These are phyloP conservation scores for Sebastes baramenuke DNA, from an alignment of 2,797 vertebrate genomes.

Conservation along the genomic window DNA sequence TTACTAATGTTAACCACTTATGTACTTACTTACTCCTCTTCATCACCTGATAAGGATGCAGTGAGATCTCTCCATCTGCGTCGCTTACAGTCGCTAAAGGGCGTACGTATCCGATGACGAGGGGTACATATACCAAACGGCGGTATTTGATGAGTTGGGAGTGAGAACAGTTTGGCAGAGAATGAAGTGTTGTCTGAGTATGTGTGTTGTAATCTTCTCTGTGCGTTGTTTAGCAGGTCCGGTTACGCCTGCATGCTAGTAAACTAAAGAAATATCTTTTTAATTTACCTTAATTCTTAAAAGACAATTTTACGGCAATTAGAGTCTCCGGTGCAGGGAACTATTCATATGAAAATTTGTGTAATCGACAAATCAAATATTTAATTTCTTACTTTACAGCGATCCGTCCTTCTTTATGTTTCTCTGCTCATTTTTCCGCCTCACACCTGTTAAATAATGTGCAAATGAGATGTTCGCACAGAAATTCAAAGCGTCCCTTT, in stretches of 20 bases:
- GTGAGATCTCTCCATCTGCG: too few species aligned
- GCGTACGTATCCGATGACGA: accelerated
- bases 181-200: too few species aligned
- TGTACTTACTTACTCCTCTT: too few species aligned
- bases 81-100: too few species aligned
- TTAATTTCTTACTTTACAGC: background rate
- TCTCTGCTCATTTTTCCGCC: background rate
- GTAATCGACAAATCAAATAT: background rate
- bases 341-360: too few species aligned
- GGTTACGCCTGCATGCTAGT: too few species aligned
- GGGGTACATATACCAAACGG: too few species aligned
- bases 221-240: background rate
- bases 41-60: too few species aligned
- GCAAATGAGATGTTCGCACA: background rate
- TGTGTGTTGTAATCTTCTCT: background rate
- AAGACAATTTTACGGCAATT: background rate
- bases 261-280: background rate
- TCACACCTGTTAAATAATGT: background rate
- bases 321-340: background rate
- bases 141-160: too few species aligned
- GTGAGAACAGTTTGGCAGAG: too few species aligned
- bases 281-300: background rate
- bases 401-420: background rate
- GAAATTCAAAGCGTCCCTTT: background rate
- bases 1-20: too few species aligned